A percentile compares a stretch with the other conserved stretches of the same genome.
phyloP scores from a whole-genome alignment of 2,888 invertebrate genomes.

The Morpho achilles region DNA sequence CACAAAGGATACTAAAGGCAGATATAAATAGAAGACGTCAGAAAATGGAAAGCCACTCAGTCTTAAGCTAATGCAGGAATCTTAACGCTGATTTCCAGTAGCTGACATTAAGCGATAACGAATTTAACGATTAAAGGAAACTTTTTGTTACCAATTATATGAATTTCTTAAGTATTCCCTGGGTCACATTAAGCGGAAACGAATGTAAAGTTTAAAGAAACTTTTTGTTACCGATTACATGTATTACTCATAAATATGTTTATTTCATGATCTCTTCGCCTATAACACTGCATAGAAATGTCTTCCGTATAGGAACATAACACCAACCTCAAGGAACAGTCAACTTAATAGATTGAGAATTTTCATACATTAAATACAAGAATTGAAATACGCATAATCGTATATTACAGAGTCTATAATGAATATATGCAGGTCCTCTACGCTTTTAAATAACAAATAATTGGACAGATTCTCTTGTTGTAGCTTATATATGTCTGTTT shows the following conservation, averaged over 20 bases:
- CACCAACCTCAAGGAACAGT: conserved; percentile 8
- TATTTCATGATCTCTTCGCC: not conserved
- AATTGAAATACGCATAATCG: conserved; percentile 9
- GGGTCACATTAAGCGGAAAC: too few species aligned
- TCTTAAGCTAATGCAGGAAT: too few species aligned
- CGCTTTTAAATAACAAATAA: conserved; percentile 11
- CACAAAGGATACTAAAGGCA: too few species aligned
- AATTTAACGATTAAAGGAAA: too few species aligned
- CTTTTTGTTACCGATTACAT: too few species aligned
- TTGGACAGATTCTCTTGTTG: conserved; percentile 8
- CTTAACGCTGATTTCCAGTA: too few species aligned
- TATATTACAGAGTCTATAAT: conserved; percentile 5
- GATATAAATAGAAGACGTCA: too few species aligned
- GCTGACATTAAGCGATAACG: too few species aligned
- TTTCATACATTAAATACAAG: conserved; percentile 15
- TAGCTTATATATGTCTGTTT: not conserved
- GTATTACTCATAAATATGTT: not conserved
- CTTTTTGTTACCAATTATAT: too few species aligned
- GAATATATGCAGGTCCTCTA: conserved; percentile 5
- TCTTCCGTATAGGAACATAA: conserved; percentile 14
- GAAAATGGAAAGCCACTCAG: too few species aligned
- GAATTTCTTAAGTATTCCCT: too few species aligned
- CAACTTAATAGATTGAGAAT: conserved; percentile 13
- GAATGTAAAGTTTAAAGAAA: too few species aligned
- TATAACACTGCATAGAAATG: conserved; percentile 11